Base-by-base conservation (phyloP, 2,888 invertebrate genomes). In the Chymomyza caudatula region DNA sequence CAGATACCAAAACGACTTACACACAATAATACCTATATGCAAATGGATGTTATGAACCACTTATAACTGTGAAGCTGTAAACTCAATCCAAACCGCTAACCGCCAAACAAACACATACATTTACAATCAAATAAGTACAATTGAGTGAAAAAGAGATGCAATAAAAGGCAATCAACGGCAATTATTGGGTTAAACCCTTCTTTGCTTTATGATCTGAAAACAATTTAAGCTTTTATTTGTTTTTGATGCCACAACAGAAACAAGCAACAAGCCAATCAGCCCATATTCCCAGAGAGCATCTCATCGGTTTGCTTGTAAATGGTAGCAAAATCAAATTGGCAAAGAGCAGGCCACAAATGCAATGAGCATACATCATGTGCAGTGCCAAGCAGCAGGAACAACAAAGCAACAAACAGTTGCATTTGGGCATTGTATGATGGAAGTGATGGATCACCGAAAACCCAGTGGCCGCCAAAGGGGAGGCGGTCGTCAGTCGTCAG, bases 201-300 rank as follows among this genome's bases (percentile, higher is more conserved):
- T 68, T 76, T 73, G 77, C 75, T 81, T 81, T 84, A 81, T 84
- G 81, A 84, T 81, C 81, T 70, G 79, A 84, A 84, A 81, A 82
- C 85, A 84, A 82, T 82, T 84, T 84, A 79, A 76, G 85, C 79
- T 84, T 82, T 82, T 82, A 82, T 82, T 82, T 79, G 82, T 76
- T 84, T 82, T 78, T 76, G 83, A 79, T 79, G 74, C 77, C 73
- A 77, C 79, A 69, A 62, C 67, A 37, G 5, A 65, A 63, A 65
- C 43, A 56, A 60, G 71, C 69, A 65, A 73, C 69, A 69, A 64
- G 43, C 15, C 37, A 49, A 63, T 63, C 62, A 51, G 63, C 52
- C 60, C 52, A 73, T 19, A 65, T 64, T 62, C 63, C 59, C 67
- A 47, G 23, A 58, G 37, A 13, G 8, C 42, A 23, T 37, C 57